A percentile compares a stretch with the other conserved stretches of the same genome.
These are phyloP conservation scores for Echeneis naucrates DNA, from an alignment of 2,797 vertebrate species.

Conservation along the genomic window DNA sequence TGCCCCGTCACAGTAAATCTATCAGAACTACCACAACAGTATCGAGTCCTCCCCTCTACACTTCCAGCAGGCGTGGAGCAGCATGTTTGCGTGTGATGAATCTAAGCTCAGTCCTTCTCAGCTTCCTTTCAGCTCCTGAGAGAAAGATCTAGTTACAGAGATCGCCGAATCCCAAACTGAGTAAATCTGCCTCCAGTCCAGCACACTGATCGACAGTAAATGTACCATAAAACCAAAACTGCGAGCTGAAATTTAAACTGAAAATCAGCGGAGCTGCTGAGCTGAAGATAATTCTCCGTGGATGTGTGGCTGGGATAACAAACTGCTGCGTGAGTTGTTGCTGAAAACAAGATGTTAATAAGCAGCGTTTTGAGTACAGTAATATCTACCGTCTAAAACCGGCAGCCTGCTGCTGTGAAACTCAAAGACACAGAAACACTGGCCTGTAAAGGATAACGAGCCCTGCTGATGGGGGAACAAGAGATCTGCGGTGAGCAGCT, in stretches of 20 bases:
- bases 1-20: too few species aligned
- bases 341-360: too few species aligned
- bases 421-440: background rate
- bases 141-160: background rate
- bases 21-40: too few species aligned
- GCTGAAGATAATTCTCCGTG: background rate
- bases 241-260: too few species aligned
- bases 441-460: constrained; percentile 31
- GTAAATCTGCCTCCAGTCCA: too few species aligned
- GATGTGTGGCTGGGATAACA: background rate
- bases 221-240: too few species aligned
- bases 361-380: background rate
- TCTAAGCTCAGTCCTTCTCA: too few species aligned
- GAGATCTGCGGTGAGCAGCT: constrained; percentile 35
- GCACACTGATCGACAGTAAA: too few species aligned
- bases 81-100: too few species aligned
- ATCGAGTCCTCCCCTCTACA: too few species aligned
- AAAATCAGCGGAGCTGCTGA: background rate
- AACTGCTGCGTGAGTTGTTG: too few species aligned
- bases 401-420: background rate
- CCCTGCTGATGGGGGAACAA: constrained; percentile 20
- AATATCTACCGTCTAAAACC: background rate
- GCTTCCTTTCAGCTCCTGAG: background rate
- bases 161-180: background rate
- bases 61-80: too few species aligned